Evolutionary conservation across 2,797 vertebrate genomes (phyloP), one percentile per base, ranked within the genome.

Genomic region (Masticophis lateralis): DNA sequence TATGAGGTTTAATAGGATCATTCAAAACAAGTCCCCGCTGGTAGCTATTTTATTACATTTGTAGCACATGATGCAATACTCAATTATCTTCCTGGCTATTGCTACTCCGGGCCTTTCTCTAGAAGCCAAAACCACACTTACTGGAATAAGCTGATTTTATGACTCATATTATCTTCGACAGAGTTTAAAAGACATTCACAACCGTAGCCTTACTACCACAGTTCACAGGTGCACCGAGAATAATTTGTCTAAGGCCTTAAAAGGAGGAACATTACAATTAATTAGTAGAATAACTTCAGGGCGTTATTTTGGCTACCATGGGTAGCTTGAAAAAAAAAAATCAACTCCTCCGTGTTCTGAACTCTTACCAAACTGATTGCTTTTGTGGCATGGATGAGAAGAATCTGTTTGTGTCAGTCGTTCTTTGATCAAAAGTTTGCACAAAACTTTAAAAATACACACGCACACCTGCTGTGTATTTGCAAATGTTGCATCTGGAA

Each of bases 31-130:
- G 4, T 97, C 96, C 96, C 91, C 88, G 95, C 87, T 96, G 86
- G 94, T 92, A 95, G 93, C 61, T 95, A 28, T 94, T 97, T 96
- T 96, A 96, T 96, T 96, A 94, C 47, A 69, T 96, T 96, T 97
- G 93, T 92, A 95, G 93, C 88, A 96, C 94, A 97, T 95, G 97
- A 97, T 94, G 90, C 89, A 95, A 92, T 94, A 95, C 60, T 94
- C 96, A 96, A 96, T 96, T 95, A 94, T 95, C 95, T 94, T 91
- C n/a, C 60, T 94, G 92, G 93, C n/a, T 96, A 91, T 91, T 95
- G 94, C 93, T 95, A 93, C 63, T 91, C 66, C 66, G 92, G 94
- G 92, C 91, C 93, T 90, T 94, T 92, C 93, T 94, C 94, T 90
- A 93, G 93, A 2, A 95, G 93, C 90, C 79, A 95, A 96, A 93